phyloP scores from a whole-genome alignment of 2,888 invertebrate genomes.

The Eupeodes latifasciatus region DNA sequence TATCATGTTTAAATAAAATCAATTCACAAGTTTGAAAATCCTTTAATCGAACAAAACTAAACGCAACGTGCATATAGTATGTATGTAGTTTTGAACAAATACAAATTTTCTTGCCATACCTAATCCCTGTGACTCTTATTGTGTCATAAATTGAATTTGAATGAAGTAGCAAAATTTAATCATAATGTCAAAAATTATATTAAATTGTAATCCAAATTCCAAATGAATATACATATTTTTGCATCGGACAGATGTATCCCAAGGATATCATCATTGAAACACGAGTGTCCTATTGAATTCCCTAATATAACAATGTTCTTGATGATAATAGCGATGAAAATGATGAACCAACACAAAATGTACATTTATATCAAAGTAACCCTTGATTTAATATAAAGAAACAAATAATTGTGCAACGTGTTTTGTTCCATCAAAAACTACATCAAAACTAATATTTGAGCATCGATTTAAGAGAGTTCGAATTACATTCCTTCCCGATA shows the following conservation, averaged over 20 bases:
- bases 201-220: constrained; percentile 14
- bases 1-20: too few relatives aligned
- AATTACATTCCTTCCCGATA: constrained; percentile 62
- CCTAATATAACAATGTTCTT: constrained; percentile 30
- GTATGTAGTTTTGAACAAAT: not conserved
- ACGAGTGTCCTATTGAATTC: constrained; percentile 48
- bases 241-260: constrained; percentile 45
- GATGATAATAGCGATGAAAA: constrained; percentile 38
- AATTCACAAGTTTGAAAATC: too few relatives aligned
- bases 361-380: constrained; percentile 41
- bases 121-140: not conserved
- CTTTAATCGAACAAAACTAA: too few relatives aligned
- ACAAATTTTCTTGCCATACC: too few relatives aligned
- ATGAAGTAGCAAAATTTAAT: constrained; percentile 13
- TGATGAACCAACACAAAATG: constrained; percentile 39
- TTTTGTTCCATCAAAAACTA: constrained; percentile 35
- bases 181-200: constrained; percentile 24
- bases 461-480: constrained; percentile 60
- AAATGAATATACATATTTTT: constrained; percentile 5
- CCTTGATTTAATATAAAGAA: constrained; percentile 67
- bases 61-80: too few relatives aligned
- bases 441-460: constrained; percentile 11
- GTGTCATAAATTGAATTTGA: not conserved
- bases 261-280: constrained; percentile 26
- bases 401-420: constrained; percentile 69